Percentiles rank a stretch among this genome's conserved stretches.
These are phyloP conservation scores for Dioctria rufipes DNA, from an alignment of 2,888 invertebrate species.

Conservation along the genomic window DNA sequence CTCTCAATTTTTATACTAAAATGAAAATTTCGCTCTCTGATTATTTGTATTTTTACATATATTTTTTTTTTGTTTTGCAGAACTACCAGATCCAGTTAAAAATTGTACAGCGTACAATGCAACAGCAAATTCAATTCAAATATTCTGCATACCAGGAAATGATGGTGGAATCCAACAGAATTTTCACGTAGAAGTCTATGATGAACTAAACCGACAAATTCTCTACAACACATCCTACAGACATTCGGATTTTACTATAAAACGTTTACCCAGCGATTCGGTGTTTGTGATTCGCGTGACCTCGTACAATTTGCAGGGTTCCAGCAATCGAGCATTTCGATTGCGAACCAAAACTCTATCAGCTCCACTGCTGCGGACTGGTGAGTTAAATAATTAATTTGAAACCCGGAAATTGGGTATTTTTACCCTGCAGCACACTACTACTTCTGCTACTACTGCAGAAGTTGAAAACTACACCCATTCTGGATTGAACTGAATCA, in stretches of 20 bases:
- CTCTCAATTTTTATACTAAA: conserved; percentile 20
- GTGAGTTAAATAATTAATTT: conserved; percentile 62
- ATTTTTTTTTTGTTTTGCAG: conserved; percentile 61
- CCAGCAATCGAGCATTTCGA: conserved; percentile 68
- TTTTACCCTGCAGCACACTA: conserved; percentile 17
- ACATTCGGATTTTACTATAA: conserved; percentile 69
- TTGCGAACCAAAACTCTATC: conserved; percentile 70
- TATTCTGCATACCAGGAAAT: conserved; percentile 69
- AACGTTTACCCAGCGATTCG: conserved; percentile 70
- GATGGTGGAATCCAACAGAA: conserved; percentile 72
- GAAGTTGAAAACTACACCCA: no score
- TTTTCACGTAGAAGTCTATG: conserved; percentile 70
- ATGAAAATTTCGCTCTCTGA: no score
- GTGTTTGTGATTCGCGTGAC: conserved; percentile 69
- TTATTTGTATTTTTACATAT: no score
- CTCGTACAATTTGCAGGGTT: conserved; percentile 70
- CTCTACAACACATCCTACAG: conserved; percentile 70
- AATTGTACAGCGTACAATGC: conserved; percentile 70
- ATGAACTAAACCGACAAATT: conserved; percentile 69
- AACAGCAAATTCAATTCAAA: conserved; percentile 70
- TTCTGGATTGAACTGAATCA: no score
- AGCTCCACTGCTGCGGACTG: conserved; percentile 69
- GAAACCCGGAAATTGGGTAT: conserved; percentile 24
- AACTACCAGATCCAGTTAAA: conserved; percentile 69
- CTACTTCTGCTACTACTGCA: background rate